A percentile compares a stretch with the other conserved stretches of the same genome.
phyloP scores from a whole-genome alignment of 1,140 invertebrate species.

The Metaphire vulgaris region DNA sequence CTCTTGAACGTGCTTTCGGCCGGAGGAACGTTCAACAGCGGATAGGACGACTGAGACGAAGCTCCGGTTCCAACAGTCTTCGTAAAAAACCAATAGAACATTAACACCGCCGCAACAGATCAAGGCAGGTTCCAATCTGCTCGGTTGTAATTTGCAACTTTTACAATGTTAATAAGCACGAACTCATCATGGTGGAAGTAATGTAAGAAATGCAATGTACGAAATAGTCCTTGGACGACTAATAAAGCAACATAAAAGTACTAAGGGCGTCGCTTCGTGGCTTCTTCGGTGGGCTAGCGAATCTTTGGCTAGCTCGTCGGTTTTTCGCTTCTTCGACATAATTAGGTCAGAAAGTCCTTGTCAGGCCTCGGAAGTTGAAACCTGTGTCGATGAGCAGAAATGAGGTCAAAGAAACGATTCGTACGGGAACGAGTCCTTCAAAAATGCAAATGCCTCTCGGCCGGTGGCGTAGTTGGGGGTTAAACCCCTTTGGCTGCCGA shows the following conservation, averaged over 20 bases:
- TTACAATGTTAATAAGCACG: background rate
- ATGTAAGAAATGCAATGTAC: background rate
- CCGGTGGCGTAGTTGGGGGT: no score
- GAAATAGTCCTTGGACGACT: background rate
- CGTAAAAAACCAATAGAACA: background rate
- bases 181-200: background rate
- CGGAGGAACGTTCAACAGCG: slow-evolving; percentile 15
- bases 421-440: no score
- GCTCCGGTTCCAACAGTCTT: background rate
- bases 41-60: slow-evolving; percentile 13
- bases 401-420: no score
- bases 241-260: background rate
- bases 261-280: no score
- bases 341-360: no score
- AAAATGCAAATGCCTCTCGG: no score
- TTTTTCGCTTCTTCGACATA: no score
- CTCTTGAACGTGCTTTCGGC: slow-evolving; percentile 10
- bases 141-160: background rate
- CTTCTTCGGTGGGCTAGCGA: no score
- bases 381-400: no score
- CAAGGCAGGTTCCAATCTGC: background rate
- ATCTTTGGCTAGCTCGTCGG: no score
- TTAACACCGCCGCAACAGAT: background rate
- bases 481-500: no score
- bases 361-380: no score